Evolutionary conservation across 2,888 invertebrate genomes (phyloP).

Genomic region (Ormyrus rosae): DNA sequence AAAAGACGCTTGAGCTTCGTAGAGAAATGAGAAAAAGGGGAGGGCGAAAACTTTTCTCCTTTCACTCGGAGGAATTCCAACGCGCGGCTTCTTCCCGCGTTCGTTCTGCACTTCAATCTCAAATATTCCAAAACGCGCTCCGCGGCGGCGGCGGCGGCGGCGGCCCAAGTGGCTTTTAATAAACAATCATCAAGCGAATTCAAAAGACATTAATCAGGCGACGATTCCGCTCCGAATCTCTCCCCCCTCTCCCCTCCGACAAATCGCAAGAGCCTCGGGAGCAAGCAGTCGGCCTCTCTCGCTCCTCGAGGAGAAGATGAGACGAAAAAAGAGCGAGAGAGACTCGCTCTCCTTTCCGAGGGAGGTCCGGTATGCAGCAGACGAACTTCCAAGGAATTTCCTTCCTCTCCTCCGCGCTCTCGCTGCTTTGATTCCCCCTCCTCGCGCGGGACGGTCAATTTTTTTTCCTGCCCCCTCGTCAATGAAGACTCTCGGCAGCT

Average conservation of each 20-base stretch:
- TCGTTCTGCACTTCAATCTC: no score
- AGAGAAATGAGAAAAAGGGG: neutral
- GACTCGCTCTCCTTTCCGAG: conserved; percentile 31
- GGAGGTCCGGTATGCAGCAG: conserved; percentile 56
- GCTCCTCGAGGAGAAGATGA: neutral
- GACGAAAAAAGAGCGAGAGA: neutral
- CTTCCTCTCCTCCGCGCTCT: conserved; percentile 31
- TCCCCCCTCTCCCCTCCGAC: no score
- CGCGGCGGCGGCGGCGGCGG: no score
- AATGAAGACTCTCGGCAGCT: neutral
- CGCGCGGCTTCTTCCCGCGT: no score
- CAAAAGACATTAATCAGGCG: neutral
- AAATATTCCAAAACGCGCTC: no score
- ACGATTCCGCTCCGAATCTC: neutral
- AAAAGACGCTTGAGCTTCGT: no score
- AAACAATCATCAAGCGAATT: neutral
- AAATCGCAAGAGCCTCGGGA: no score
- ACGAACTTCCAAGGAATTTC: conserved; percentile 57
- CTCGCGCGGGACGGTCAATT: neutral
- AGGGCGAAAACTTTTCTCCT: neutral
- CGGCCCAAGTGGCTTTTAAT: no score
- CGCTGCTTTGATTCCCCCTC: conserved; percentile 16
- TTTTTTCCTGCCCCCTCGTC: no score
- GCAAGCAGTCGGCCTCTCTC: no score
- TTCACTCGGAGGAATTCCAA: neutral